These are phyloP conservation scores for Lates japonicus DNA, from an alignment of 2,797 vertebrate genomes.

Conservation along the genomic window DNA sequence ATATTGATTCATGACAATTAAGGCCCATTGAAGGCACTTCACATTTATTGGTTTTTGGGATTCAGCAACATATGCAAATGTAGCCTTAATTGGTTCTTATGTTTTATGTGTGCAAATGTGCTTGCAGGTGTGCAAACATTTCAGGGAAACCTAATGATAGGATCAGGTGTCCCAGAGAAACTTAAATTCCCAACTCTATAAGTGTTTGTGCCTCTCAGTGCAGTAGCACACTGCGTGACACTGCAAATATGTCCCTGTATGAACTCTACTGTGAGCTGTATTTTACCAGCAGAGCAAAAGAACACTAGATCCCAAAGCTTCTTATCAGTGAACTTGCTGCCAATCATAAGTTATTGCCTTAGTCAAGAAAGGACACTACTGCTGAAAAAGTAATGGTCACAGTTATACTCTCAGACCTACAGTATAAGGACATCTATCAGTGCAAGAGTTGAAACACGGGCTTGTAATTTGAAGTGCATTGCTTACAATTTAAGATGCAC, in stretches of 20 bases:
- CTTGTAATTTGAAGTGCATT: constrained; percentile 14
- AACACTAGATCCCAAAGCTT: constrained; percentile 37
- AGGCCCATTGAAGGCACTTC: not conserved
- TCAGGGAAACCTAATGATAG: not conserved
- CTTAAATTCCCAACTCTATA: not conserved
- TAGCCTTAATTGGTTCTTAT: constrained; percentile 12
- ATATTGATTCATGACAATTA: not conserved
- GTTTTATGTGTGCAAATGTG: constrained; percentile 16
- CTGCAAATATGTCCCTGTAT: constrained; percentile 22
- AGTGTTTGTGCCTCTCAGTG: not conserved
- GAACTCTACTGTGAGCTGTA: constrained; percentile 25
- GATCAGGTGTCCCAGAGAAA: not conserved
- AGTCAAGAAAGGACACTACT: constrained; percentile 23
- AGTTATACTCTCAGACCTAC: constrained; percentile 17
- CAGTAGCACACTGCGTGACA: not conserved
- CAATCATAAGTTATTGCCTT: constrained; percentile 38
- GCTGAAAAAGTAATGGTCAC: constrained; percentile 32
- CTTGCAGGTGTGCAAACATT: constrained; percentile 5
- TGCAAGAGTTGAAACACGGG: constrained; percentile 5
- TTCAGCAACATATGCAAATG: constrained; percentile 3
- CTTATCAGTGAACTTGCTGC: constrained; percentile 41
- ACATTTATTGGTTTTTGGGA: not conserved
- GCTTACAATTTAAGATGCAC: not conserved
- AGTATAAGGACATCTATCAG: not conserved
- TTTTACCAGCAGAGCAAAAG: constrained; percentile 32